phyloP scores from a whole-genome alignment of 2,797 vertebrate genomes.

The Uromys caudimaculatus region DNA sequence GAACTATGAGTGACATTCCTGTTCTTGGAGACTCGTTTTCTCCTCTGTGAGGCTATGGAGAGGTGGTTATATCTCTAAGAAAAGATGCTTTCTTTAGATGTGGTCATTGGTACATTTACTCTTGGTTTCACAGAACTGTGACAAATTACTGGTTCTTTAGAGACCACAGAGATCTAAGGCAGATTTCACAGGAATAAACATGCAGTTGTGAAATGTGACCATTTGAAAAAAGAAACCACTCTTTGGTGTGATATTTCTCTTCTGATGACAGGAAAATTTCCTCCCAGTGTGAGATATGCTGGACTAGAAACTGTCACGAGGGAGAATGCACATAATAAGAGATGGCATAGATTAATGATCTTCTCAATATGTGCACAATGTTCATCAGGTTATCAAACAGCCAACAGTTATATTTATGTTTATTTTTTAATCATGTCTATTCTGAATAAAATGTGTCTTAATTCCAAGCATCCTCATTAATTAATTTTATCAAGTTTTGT shows the following conservation, averaged over 20 bases:
- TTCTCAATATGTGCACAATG: neutral
- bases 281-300: neutral
- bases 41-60: neutral
- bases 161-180: neutral
- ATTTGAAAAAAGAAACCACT: neutral
- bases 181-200: conserved; percentile 11
- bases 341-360: neutral
- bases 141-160: neutral
- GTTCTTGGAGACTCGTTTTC: rapidly evolving
- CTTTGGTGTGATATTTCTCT: conserved; percentile 12
- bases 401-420: neutral
- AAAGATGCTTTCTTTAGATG: neutral
- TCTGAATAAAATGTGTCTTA: conserved; percentile 28
- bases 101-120: neutral
- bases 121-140: neutral
- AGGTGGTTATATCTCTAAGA: neutral
- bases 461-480: conserved; percentile 27
- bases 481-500: conserved; percentile 64
- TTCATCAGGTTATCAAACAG: neutral
- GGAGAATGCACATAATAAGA: neutral
- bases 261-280: neutral
- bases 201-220: neutral
- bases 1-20: rapidly evolving
- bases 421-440: neutral
- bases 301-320: conserved; percentile 11